Evolutionary conservation across 53 echinoderm and acorn worm species (phyloP).

Genomic region (Echinarachnius parma): DNA sequence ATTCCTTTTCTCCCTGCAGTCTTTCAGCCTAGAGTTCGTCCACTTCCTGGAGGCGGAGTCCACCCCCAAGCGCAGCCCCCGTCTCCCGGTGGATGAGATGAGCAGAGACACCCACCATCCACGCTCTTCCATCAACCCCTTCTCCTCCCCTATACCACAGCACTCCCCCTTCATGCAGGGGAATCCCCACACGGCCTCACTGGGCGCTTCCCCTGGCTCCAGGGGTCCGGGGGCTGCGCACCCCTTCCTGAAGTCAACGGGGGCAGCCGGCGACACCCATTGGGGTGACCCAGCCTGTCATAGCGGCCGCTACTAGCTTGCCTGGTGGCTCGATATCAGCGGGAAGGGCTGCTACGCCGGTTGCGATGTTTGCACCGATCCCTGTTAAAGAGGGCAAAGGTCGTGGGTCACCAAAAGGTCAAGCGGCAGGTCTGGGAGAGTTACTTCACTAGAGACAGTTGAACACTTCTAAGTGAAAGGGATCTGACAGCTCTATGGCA

Average conservation of each 20-base stretch:
- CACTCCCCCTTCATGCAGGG: slow-evolving; percentile 86
- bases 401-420: slow-evolving; percentile 50
- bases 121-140: slow-evolving; percentile 73
- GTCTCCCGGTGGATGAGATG: slow-evolving; percentile 94
- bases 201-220: slow-evolving; percentile 33
- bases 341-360: background rate
- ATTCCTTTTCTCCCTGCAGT: slow-evolving; percentile 44
- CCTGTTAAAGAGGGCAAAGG: slow-evolving; percentile 32
- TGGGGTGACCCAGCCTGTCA: slow-evolving; percentile 4
- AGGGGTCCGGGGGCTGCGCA: slow-evolving; percentile 36
- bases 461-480: too few species aligned
- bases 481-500: too few species aligned
- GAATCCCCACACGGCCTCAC: too few species aligned
- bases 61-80: slow-evolving; percentile 58
- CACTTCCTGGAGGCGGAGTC: slow-evolving; percentile 82
- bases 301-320: slow-evolving; percentile 13
- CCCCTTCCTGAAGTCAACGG: slow-evolving; percentile 20
- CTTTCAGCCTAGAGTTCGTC: slow-evolving; percentile 86
- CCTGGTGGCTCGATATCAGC: background rate
- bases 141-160: slow-evolving; percentile 86
- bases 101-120: slow-evolving; percentile 47
- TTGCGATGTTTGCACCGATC: slow-evolving; percentile 52
- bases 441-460: slow-evolving; percentile 43
- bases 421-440: slow-evolving; percentile 40
- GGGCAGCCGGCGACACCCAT: slow-evolving; percentile 34